Evolutionary conservation across 1,140 invertebrate genomes (phyloP).

Genomic region (Ostrea edulis): DNA sequence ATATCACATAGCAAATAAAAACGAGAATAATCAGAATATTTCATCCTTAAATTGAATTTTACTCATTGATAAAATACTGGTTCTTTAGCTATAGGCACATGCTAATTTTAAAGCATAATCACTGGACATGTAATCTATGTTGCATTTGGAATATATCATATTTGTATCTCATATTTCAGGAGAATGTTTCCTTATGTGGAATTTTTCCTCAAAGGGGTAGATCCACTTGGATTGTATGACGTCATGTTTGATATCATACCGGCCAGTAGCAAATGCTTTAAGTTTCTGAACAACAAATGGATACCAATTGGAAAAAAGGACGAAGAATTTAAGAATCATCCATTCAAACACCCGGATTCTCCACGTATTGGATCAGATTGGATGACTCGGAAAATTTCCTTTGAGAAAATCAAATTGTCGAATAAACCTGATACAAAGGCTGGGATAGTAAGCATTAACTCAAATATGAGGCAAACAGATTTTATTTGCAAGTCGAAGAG

Average conservation of each 20-base stretch:
- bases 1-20: no score
- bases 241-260: conserved; percentile 52
- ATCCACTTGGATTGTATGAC: conserved; percentile 45
- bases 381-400: conserved; percentile 96
- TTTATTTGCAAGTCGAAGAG: no score
- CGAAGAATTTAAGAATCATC: conserved; percentile 89
- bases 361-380: conserved; percentile 96
- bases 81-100: no score
- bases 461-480: no score
- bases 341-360: conserved; percentile 95
- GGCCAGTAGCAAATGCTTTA: conserved; percentile 54
- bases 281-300: conserved; percentile 58
- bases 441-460: neutral
- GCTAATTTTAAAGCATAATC: no score
- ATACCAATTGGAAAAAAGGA: conserved; percentile 52
- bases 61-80: no score
- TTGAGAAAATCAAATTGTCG: conserved; percentile 95
- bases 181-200: conserved; percentile 61
- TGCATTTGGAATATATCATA: neutral
- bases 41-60: no score
- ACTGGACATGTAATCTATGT: no score
- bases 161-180: conserved; percentile 44
- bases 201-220: conserved; percentile 48
- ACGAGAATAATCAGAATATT: no score
- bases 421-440: conserved; percentile 82